Conservation (phyloP, 2,888 invertebrate species). For the Embidobia sp. region DNA sequence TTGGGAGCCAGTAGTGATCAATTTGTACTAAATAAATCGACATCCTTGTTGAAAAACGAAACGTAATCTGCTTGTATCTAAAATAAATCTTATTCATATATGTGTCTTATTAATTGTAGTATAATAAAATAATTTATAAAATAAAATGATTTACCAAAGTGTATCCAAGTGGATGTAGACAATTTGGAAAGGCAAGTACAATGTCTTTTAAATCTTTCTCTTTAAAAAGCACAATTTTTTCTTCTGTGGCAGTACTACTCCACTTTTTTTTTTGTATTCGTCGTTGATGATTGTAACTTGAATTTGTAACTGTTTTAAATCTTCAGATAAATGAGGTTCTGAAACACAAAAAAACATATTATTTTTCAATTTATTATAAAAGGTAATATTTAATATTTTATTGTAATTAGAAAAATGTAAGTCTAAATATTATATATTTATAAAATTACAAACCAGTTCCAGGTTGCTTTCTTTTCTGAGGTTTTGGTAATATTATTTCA, state of each 20-base stretch:
- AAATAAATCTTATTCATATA: background rate
- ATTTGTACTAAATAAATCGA: background rate
- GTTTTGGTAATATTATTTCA: background rate
- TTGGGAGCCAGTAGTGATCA: background rate
- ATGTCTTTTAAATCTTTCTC: background rate
- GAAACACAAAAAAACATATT: conserved; percentile 16
- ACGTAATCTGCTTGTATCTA: conserved; percentile 13
- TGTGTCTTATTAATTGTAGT: background rate
- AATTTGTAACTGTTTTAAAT: conserved; percentile 23
- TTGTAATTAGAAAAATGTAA: too few relatives aligned
- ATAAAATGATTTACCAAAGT: conserved; percentile 16
- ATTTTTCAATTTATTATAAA: too few relatives aligned
- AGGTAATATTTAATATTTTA: too few relatives aligned
- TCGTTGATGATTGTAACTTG: conserved; percentile 31
- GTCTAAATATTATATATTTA: too few relatives aligned
- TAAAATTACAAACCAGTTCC: too few relatives aligned
- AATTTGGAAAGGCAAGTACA: conserved; percentile 2
- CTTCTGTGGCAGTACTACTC: conserved; percentile 17
- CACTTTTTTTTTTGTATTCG: conserved; percentile 11
- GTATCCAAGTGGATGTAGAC: conserved; percentile 18
- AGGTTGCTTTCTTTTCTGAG: background rate
- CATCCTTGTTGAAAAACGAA: conserved; percentile 8
- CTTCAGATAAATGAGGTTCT: conserved; percentile 10
- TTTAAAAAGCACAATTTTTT: conserved; percentile 19
- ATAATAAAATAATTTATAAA: background rate